Conservation (phyloP, 2,888 invertebrate genomes). For the Himalopsyche kuldschensis region DNA sequence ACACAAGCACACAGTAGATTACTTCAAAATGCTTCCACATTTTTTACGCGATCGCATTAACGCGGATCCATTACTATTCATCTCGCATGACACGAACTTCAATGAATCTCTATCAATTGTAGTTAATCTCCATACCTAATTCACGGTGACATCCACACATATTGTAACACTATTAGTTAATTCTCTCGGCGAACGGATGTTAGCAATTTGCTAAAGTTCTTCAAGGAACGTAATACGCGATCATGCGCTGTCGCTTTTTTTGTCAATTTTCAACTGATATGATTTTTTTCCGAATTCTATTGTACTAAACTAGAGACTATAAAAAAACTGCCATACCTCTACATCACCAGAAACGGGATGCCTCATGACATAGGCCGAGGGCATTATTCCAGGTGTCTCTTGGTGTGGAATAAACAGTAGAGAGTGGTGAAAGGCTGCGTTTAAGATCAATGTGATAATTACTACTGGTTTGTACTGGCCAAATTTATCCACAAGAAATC, state of each 20-base stretch:
- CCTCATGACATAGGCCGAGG: slow-evolving; percentile 74
- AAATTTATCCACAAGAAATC: slow-evolving; percentile 83
- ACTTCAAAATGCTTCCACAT: slow-evolving; percentile 13
- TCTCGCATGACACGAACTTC: slow-evolving; percentile 35
- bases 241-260: slow-evolving; percentile 3
- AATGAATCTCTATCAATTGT: slow-evolving; percentile 46
- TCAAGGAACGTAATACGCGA: slow-evolving; percentile 47
- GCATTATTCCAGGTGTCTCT: slow-evolving; percentile 75
- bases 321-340: slow-evolving; percentile 57
- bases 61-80: slow-evolving; percentile 32
- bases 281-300: neutral
- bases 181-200: slow-evolving; percentile 57
- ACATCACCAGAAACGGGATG: slow-evolving; percentile 72
- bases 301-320: neutral
- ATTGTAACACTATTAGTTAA: slow-evolving; percentile 53
- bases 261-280: neutral
- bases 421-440: slow-evolving; percentile 78
- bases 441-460: slow-evolving; percentile 73
- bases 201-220: slow-evolving; percentile 59
- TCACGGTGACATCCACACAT: slow-evolving; percentile 47
- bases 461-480: slow-evolving; percentile 84
- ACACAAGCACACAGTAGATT: neutral
- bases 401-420: slow-evolving; percentile 78
- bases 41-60: slow-evolving; percentile 23
- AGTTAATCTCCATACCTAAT: slow-evolving; percentile 55